Percentiles rank a stretch among this genome's conserved stretches.
phyloP scores from a whole-genome alignment of 2,113 vertebrate species.

The Nycticebus coucang region DNA sequence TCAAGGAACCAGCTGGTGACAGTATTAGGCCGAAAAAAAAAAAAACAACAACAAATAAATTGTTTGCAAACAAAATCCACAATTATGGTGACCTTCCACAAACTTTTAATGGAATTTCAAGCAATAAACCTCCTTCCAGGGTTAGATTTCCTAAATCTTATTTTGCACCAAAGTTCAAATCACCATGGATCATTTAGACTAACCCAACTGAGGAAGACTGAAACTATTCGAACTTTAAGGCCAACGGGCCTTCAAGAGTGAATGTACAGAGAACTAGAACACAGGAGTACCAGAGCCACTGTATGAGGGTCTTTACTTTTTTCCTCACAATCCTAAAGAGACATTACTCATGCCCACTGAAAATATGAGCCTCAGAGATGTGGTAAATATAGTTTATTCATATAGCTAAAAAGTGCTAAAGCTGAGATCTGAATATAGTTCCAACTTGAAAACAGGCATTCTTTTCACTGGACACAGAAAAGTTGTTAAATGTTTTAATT shows the following conservation, averaged over 20 bases:
- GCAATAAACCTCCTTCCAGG: neutral
- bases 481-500: neutral
- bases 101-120: neutral
- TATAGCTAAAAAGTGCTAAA: neutral
- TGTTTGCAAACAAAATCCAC: neutral
- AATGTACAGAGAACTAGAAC: neutral
- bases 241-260: neutral
- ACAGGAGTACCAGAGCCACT: neutral
- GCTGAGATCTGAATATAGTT: neutral
- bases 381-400: neutral
- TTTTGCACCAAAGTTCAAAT: neutral
- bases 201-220: neutral
- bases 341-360: neutral
- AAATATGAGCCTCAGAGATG: neutral
- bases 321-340: neutral
- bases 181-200: neutral
- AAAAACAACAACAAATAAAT: no score
- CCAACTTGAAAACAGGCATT: neutral
- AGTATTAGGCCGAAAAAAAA: neutral
- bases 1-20: neutral
- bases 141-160: neutral
- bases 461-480: neutral
- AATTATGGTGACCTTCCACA: neutral
- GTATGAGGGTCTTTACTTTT: neutral
- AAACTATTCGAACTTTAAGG: neutral